A percentile compares a stretch with the other conserved stretches of the same genome.
phyloP scores from a whole-genome alignment of 2,888 invertebrate genomes.

The Aphrophora alni region DNA sequence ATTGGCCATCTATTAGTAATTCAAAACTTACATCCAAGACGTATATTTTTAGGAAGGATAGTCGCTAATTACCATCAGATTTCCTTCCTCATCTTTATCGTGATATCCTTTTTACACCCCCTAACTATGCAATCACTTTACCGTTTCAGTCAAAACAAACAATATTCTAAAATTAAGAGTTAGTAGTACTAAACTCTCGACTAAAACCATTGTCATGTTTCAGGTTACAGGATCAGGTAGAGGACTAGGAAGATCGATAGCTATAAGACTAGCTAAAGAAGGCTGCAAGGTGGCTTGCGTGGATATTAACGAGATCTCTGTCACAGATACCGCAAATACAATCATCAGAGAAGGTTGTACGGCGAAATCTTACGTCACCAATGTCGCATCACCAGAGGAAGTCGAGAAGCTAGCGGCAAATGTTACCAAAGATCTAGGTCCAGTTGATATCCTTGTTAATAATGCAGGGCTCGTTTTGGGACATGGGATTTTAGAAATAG shows the following conservation, averaged over 20 bases:
- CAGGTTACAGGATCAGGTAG: constrained; percentile 60
- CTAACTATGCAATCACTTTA: too few species aligned
- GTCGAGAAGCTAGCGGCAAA: constrained; percentile 32
- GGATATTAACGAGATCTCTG: constrained; percentile 42
- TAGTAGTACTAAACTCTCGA: too few species aligned
- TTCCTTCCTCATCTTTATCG: too few species aligned
- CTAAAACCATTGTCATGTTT: too few species aligned
- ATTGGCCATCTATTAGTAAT: too few species aligned
- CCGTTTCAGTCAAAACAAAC: too few species aligned
- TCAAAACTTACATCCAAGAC: too few species aligned
- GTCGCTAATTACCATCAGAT: too few species aligned
- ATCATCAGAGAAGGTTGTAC: constrained; percentile 42
- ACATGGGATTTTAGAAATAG: constrained; percentile 27
- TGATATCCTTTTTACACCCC: too few species aligned
- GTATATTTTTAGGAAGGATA: too few species aligned
- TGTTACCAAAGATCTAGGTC: constrained; percentile 44
- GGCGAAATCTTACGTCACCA: constrained; percentile 43
- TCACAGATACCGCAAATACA: constrained; percentile 37
- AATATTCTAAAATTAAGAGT: too few species aligned
- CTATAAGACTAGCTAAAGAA: constrained; percentile 56
- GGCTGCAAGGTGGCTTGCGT: constrained; percentile 49
- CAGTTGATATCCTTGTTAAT: constrained; percentile 47
- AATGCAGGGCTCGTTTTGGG: constrained; percentile 46
- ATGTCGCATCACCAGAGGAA: constrained; percentile 43
- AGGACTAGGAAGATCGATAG: constrained; percentile 59